These are phyloP conservation scores for Dasypus novemcinctus DNA, from an alignment of 2,113 vertebrate species.

Conservation along the genomic window DNA sequence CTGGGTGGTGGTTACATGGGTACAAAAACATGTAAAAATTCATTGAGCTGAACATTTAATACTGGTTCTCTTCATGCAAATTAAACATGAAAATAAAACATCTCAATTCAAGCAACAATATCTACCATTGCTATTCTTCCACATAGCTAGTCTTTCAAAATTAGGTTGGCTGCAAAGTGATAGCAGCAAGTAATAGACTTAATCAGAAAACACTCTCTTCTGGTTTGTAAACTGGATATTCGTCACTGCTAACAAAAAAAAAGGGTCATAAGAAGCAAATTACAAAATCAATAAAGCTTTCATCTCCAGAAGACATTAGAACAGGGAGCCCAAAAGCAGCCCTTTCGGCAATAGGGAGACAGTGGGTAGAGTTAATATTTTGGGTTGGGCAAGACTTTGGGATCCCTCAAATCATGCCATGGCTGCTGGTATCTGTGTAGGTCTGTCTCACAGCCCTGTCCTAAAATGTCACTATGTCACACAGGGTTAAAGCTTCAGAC, in stretches of 20 bases:
- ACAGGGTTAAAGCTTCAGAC: neutral
- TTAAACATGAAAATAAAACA: too few relatives aligned
- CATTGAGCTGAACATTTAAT: neutral
- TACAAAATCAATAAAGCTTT: neutral
- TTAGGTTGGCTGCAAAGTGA: neutral
- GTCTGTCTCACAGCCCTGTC: neutral
- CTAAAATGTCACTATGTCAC: slow-evolving; percentile 8
- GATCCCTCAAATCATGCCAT: neutral
- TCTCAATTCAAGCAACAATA: neutral
- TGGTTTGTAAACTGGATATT: neutral
- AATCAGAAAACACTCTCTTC: neutral
- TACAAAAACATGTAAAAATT: neutral
- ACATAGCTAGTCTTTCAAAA: neutral
- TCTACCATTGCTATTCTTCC: neutral
- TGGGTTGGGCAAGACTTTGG: neutral
- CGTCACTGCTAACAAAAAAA: neutral
- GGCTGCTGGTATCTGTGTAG: neutral
- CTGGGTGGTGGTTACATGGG: neutral
- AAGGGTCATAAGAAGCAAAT: neutral
- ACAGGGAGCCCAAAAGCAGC: neutral
- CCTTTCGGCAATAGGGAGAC: neutral
- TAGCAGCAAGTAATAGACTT: neutral
- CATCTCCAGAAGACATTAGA: neutral
- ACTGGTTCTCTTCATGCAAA: neutral
- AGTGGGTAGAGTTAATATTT: neutral